Conservation (phyloP, 2,888 invertebrate genomes). For the Corythucha ciliata region DNA sequence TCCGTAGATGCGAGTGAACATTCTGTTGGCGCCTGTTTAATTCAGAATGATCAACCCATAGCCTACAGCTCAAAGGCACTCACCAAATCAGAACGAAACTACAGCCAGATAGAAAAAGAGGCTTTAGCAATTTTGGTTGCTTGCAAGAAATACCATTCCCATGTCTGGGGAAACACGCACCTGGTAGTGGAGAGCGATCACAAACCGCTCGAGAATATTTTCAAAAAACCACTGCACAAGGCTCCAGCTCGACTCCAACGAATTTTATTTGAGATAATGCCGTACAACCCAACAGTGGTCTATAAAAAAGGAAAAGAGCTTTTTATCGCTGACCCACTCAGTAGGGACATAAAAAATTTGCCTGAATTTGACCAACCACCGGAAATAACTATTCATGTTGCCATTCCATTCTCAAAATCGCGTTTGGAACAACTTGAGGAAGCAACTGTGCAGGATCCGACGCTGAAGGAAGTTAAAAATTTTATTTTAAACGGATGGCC, state of each 20-base stretch:
- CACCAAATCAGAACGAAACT: constrained; percentile 33
- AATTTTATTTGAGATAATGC: constrained; percentile 10
- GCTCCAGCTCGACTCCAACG: constrained; percentile 7
- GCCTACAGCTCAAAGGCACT: constrained; percentile 39
- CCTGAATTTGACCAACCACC: neutral
- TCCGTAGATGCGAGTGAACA: constrained; percentile 36
- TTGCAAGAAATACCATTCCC: constrained; percentile 38
- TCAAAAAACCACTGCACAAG: constrained; percentile 10
- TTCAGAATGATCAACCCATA: constrained; percentile 38
- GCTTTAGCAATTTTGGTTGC: constrained; percentile 36
- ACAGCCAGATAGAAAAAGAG: constrained; percentile 39
- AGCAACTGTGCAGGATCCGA: neutral
- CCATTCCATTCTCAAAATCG: constrained; percentile 12
- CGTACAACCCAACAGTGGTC: constrained; percentile 7
- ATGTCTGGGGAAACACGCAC: constrained; percentile 34
- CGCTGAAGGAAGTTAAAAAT: neutral
- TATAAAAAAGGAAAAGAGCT: constrained; percentile 13
- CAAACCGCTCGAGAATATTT: constrained; percentile 7
- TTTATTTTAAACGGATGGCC: constrained; percentile 10
- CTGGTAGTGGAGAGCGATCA: constrained; percentile 11
- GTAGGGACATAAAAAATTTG: constrained; percentile 5
- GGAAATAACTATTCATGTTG: constrained; percentile 11
- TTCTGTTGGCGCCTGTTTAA: constrained; percentile 37
- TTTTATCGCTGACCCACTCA: constrained; percentile 11
- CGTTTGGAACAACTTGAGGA: neutral